phyloP scores from a whole-genome alignment of 2,113 vertebrate species.

The Gulo gulo region DNA sequence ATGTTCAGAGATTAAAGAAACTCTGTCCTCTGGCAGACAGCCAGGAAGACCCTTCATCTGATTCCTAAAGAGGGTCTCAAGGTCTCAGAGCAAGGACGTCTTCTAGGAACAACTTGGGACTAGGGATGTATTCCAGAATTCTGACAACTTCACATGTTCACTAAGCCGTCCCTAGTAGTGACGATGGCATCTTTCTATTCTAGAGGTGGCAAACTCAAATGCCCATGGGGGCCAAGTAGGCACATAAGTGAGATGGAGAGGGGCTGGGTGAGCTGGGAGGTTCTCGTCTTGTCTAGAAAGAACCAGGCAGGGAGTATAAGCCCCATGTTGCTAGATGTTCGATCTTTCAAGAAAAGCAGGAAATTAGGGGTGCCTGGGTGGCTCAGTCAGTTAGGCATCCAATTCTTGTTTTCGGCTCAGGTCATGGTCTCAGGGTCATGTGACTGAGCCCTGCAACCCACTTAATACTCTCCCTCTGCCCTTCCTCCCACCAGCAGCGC shows the following conservation, averaged over 20 bases:
- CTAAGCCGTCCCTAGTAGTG: background rate
- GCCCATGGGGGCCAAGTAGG: background rate
- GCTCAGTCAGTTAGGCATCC: background rate
- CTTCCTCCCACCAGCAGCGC: background rate
- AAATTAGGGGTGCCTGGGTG: background rate
- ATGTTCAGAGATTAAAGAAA: background rate
- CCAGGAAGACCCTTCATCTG: background rate
- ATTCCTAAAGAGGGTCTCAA: background rate
- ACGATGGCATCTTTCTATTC: background rate
- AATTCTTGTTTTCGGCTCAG: background rate
- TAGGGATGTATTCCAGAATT: background rate
- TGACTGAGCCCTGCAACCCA: background rate
- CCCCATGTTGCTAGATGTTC: accelerated
- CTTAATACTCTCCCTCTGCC: background rate
- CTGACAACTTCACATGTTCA: background rate
- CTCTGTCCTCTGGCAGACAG: background rate
- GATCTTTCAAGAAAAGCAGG: background rate
- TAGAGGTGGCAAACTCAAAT: background rate
- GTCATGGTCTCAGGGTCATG: background rate
- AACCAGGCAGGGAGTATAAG: accelerated
- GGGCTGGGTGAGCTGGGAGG: background rate
- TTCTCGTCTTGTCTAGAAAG: background rate
- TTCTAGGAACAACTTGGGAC: background rate
- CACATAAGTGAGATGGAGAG: accelerated
- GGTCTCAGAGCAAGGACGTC: background rate